These are phyloP conservation scores for Antigone vipio DNA, from an alignment of 2,113 vertebrate species.

Conservation along the genomic window DNA sequence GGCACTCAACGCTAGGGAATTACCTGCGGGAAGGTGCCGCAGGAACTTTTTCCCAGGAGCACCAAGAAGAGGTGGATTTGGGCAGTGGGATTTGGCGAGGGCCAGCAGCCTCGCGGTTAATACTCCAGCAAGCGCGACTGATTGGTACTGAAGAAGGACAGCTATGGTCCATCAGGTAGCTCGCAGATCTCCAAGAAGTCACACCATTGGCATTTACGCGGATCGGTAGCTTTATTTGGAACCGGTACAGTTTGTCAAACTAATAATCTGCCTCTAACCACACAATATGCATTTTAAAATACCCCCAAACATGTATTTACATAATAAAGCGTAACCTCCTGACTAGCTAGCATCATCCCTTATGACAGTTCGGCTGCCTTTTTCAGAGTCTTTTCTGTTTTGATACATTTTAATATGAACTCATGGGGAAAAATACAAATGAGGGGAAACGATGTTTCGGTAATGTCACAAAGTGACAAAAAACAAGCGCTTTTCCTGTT, in stretches of 20 bases:
- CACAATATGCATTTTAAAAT: neutral
- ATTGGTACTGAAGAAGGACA: neutral
- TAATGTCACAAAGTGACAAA: slow-evolving; percentile 46
- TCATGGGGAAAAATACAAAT: neutral
- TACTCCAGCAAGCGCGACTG: neutral
- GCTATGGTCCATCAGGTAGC: neutral
- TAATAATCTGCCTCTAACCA: neutral
- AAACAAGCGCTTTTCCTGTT: slow-evolving; percentile 27
- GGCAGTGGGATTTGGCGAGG: neutral
- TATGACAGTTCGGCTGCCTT: neutral
- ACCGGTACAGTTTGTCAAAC: neutral
- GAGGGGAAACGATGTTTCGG: neutral
- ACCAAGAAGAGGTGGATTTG: neutral
- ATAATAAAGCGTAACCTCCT: neutral
- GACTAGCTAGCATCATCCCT: neutral
- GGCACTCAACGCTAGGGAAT: neutral
- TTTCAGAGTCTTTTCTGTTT: slow-evolving; percentile 39
- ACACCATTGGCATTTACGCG: neutral
- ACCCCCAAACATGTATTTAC: neutral
- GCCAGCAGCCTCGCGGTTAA: neutral
- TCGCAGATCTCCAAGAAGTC: neutral
- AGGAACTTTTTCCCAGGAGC: neutral
- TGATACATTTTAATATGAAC: slow-evolving; percentile 25
- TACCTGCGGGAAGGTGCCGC: neutral
- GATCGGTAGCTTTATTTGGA: neutral